Percentiles rank a stretch among this genome's conserved stretches.
Evolutionary conservation across 1,140 invertebrate genomes (phyloP).

Genomic region (Heliconius congener): DNA sequence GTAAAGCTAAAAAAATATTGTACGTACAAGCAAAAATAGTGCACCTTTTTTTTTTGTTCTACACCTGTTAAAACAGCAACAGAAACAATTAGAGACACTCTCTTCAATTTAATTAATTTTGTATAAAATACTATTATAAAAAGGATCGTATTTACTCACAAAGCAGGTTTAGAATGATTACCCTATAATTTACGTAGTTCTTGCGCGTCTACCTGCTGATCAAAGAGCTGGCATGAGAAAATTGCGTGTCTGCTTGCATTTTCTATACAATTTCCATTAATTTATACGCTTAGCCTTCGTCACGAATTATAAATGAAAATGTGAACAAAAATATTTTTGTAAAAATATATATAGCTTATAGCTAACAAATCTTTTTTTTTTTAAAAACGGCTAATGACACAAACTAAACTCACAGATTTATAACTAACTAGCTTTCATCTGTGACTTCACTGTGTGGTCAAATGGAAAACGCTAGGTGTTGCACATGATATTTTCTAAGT

Average conservation of each 20-base stretch:
- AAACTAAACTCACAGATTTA: too few species aligned
- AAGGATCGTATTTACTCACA: conserved; percentile 10
- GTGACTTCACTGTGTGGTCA: too few species aligned
- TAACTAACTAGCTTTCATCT: too few species aligned
- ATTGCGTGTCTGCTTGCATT: conserved; percentile 1
- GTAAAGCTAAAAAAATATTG: too few species aligned
- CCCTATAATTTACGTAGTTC: conserved; percentile 15
- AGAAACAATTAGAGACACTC: neutral
- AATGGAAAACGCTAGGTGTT: too few species aligned
- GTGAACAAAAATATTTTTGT: too few species aligned
- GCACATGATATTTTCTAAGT: too few species aligned
- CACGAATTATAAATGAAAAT: neutral
- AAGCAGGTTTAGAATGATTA: conserved; percentile 25
- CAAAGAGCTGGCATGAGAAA: neutral
- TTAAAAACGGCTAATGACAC: too few species aligned
- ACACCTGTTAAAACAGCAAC: neutral
- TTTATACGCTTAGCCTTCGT: neutral
- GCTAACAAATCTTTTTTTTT: too few species aligned
- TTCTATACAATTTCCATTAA: neutral
- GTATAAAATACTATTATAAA: neutral
- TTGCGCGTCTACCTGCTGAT: conserved; percentile 8
- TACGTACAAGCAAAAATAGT: neutral
- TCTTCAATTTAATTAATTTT: conserved; percentile 8
- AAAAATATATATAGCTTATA: too few species aligned
- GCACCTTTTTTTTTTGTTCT: neutral